These are phyloP conservation scores for Dipodomys spectabilis DNA, from an alignment of 2,113 vertebrate genomes.

Conservation along the genomic window DNA sequence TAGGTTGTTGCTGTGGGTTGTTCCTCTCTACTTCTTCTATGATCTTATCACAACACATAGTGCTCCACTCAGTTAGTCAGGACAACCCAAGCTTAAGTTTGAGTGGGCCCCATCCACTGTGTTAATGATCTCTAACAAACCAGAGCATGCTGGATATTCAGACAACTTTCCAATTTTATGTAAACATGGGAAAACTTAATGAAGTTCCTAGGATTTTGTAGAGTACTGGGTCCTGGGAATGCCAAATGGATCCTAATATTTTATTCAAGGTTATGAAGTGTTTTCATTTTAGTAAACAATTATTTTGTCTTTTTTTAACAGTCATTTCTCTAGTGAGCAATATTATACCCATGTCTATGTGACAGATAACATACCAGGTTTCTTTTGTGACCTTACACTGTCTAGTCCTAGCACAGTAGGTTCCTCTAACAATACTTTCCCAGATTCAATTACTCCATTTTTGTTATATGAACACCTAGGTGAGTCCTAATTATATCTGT, in stretches of 20 bases:
- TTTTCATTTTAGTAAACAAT: conserved; percentile 20
- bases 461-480: neutral
- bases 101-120: neutral
- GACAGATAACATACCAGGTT: neutral
- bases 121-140: neutral
- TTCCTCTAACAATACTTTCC: neutral
- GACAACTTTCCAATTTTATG: neutral
- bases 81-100: neutral
- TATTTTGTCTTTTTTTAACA: neutral
- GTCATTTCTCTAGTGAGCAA: neutral
- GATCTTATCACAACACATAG: neutral
- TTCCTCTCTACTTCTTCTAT: neutral
- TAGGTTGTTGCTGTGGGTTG: neutral
- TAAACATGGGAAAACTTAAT: neutral
- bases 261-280: neutral
- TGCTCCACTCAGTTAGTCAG: neutral
- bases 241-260: neutral
- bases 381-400: neutral
- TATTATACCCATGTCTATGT: neutral
- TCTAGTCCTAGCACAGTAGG: too few relatives aligned
- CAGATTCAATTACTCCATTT: neutral
- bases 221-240: neutral
- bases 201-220: neutral
- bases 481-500: neutral
- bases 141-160: neutral